These are phyloP conservation scores for Spatula versicolor DNA, from an alignment of 2,797 vertebrate genomes.

Conservation along the genomic window DNA sequence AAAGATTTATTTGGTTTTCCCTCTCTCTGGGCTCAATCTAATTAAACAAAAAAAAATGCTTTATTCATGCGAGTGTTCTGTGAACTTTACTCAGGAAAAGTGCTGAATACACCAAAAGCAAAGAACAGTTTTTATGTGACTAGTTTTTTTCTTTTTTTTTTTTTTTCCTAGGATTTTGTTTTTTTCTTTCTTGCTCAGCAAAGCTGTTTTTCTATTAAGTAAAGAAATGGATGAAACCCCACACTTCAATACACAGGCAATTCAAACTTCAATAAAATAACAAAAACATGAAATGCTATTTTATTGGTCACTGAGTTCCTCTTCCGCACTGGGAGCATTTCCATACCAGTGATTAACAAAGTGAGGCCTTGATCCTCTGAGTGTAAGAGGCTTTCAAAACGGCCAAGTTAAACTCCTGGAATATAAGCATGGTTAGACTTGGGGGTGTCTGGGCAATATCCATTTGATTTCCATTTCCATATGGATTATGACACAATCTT, in stretches of 20 bases:
- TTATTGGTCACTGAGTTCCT: conserved; percentile 29
- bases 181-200: conserved; percentile 12
- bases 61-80: conserved; percentile 35
- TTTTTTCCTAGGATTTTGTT: not conserved
- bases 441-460: conserved; percentile 34
- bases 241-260: not conserved
- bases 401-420: conserved; percentile 44
- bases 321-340: conserved; percentile 9
- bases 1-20: conserved; percentile 48
- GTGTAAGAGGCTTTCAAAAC: conserved; percentile 44
- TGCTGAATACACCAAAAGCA: conserved; percentile 51
- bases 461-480: conserved; percentile 53
- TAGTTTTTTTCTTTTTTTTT: not conserved
- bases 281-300: not conserved
- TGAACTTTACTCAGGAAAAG: conserved; percentile 50
- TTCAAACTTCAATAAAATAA: not conserved
- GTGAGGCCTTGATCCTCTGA: conserved; percentile 31
- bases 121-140: conserved; percentile 44
- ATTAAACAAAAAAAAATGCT: conserved; percentile 52
- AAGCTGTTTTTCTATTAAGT: conserved; percentile 11
- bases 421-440: conserved; percentile 34
- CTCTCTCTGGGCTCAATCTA: conserved; percentile 39
- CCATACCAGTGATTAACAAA: conserved; percentile 30
- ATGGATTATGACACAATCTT: conserved; percentile 45
- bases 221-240: conserved; percentile 8